A percentile compares a stretch with the other conserved stretches of the same genome.
These are phyloP conservation scores for Helleia helle DNA, from an alignment of 2,888 invertebrate species.

Conservation along the genomic window DNA sequence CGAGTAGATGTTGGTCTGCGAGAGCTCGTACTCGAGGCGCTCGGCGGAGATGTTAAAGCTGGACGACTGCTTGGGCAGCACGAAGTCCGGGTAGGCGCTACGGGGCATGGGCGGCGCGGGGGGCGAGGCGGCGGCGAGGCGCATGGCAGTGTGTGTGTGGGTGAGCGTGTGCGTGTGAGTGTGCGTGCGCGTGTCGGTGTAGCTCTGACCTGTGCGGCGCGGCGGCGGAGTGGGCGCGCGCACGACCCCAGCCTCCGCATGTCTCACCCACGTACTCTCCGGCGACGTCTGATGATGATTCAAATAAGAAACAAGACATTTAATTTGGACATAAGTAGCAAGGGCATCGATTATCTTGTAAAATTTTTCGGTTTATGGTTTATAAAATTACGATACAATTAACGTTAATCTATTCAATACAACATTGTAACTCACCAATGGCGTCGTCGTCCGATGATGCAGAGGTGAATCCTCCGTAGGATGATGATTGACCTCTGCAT, in stretches of 20 bases:
- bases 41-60: constrained; percentile 58
- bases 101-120: constrained; percentile 43
- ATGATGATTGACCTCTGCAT: constrained; percentile 74
- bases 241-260: constrained; percentile 54
- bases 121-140: constrained; percentile 37
- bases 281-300: constrained; percentile 69
- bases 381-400: too few species aligned
- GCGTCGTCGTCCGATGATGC: constrained; percentile 75
- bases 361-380: too few species aligned
- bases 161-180: constrained; percentile 30
- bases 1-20: constrained; percentile 73
- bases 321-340: too few species aligned
- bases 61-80: constrained; percentile 57
- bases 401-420: too few species aligned
- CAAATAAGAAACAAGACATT: too few species aligned
- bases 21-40: constrained; percentile 74
- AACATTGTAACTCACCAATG: constrained; percentile 60
- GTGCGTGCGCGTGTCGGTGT: constrained; percentile 27
- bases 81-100: constrained; percentile 64
- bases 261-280: constrained; percentile 71
- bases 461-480: constrained; percentile 73
- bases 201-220: constrained; percentile 61
- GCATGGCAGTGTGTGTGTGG: constrained; percentile 53
- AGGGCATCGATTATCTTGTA: too few species aligned
- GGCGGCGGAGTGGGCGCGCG: constrained; percentile 69